phyloP scores from a whole-genome alignment of 1,140 invertebrate genomes.

The Zaprionus lachaisei region DNA sequence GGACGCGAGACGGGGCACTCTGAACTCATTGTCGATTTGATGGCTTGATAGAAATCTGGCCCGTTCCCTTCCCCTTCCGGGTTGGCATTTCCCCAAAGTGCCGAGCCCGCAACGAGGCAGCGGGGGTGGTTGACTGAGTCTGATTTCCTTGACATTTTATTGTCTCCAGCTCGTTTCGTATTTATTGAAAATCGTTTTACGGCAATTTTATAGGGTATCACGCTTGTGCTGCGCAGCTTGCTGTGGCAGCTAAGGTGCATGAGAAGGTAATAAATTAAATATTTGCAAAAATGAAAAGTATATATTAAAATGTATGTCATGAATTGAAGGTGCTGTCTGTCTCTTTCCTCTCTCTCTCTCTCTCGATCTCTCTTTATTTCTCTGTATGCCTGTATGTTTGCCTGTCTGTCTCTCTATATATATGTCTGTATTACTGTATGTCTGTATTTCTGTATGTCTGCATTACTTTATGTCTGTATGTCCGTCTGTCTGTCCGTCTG shows the following conservation, averaged over 20 bases:
- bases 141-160: slow-evolving; percentile 75
- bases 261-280: neutral
- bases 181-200: slow-evolving; percentile 75
- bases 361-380: too few relatives aligned
- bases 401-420: too few relatives aligned
- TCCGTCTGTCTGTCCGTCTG: too few relatives aligned
- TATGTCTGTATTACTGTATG: too few relatives aligned
- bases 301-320: too few relatives aligned
- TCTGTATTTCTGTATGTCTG: too few relatives aligned
- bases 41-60: slow-evolving; percentile 78
- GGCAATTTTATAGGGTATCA: slow-evolving; percentile 28
- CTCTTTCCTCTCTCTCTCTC: too few relatives aligned
- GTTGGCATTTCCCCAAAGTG: neutral
- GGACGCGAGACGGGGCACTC: slow-evolving; percentile 5
- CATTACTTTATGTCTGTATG: too few relatives aligned
- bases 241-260: neutral
- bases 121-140: slow-evolving; percentile 43
- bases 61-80: neutral
- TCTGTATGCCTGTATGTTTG: too few relatives aligned
- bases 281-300: neutral
- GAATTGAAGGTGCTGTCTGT: too few relatives aligned
- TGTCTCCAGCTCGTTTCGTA: slow-evolving; percentile 70
- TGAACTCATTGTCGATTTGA: slow-evolving; percentile 73
- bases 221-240: slow-evolving; percentile 8
- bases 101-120: slow-evolving; percentile 5